Evolutionary conservation across 2,113 vertebrate genomes (phyloP).

Genomic region (Bos indicus): DNA sequence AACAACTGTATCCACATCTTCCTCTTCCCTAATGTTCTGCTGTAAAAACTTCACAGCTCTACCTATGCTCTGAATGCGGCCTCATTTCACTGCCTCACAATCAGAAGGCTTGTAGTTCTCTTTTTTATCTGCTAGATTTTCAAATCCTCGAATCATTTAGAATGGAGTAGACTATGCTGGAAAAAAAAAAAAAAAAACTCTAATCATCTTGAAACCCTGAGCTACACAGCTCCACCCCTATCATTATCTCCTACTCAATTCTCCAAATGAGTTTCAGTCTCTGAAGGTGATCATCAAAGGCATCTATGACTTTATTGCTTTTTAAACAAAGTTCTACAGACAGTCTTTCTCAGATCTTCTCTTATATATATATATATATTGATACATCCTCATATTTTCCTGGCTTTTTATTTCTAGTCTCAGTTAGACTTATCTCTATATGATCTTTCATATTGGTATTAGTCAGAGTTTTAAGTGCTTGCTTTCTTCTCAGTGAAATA

Average conservation of each 20-base stretch:
- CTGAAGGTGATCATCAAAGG: not conserved
- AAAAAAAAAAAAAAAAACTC: not conserved
- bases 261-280: not conserved
- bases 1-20: not conserved
- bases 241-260: not conserved
- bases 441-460: not conserved
- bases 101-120: not conserved
- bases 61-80: not conserved
- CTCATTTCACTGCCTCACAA: not conserved
- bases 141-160: accelerated
- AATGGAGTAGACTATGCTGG: not conserved
- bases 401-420: not conserved
- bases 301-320: not conserved
- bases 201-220: not conserved
- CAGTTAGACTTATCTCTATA: not conserved
- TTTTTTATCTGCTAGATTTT: not conserved
- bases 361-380: too few species aligned
- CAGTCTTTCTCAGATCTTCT: not conserved
- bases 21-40: not conserved
- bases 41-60: not conserved
- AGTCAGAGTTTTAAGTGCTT: not conserved
- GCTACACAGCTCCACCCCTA: not conserved
- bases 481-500: not conserved
- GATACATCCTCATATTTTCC: not conserved
- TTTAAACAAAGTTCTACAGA: not conserved